Conservation (phyloP, 37 sponge, comb jelly and placozoan genomes). For the Corticium candelabrum region DNA sequence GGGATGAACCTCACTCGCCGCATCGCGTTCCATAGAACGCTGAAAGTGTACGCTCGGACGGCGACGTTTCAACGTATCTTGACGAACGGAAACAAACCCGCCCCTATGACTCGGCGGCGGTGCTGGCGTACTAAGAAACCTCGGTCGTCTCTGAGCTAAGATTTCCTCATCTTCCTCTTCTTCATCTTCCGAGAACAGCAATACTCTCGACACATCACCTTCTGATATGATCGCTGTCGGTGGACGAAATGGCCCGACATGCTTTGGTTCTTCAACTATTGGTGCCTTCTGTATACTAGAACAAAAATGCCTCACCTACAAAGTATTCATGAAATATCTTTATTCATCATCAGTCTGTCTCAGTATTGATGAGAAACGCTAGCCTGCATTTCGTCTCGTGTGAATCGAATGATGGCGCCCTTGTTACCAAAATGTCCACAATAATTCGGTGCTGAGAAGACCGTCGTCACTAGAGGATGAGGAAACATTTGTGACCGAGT, state of each 20-base stretch:
- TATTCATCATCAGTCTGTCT: too few species aligned
- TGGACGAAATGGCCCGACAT: background rate
- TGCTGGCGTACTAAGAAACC: background rate
- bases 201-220: too few species aligned
- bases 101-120: slow-evolving; percentile 6
- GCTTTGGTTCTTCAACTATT: background rate
- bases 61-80: slow-evolving; percentile 37
- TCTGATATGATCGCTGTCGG: too few species aligned
- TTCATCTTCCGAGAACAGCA: too few species aligned
- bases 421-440: slow-evolving; percentile 69
- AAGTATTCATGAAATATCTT: too few species aligned
- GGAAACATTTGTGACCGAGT: slow-evolving; percentile 24
- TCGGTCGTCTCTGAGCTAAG: background rate
- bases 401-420: slow-evolving; percentile 54
- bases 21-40: slow-evolving; percentile 36
- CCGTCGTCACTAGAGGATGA: slow-evolving; percentile 60
- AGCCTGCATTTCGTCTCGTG: slow-evolving; percentile 20
- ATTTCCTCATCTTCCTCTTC: background rate
- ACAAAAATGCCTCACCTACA: too few species aligned
- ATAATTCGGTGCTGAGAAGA: slow-evolving; percentile 81
- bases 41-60: slow-evolving; percentile 33
- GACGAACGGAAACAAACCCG: slow-evolving; percentile 26
- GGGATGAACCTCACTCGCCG: slow-evolving; percentile 56
- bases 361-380: background rate
- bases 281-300: background rate